Evolutionary conservation across 2,888 invertebrate genomes (phyloP), one percentile per base, ranked within the genome.

Genomic region (Rhabditoides inermis): DNA sequence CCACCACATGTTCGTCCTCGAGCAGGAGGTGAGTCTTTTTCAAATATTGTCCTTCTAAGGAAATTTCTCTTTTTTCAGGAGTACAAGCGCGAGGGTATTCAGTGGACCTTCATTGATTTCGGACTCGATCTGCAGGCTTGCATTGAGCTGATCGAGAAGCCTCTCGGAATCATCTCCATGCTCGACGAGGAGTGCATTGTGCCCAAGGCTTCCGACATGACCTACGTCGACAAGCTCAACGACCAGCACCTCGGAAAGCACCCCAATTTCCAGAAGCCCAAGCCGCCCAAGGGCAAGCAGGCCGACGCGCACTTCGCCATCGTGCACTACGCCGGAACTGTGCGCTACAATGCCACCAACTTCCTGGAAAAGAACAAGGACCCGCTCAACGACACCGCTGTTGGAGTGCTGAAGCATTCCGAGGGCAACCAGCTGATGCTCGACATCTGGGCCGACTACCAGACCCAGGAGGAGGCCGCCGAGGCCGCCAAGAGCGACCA

Each of bases 111-210:
- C 83, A 91, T 91, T 81, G 90, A 92, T 84, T 91, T 91, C 81
- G 91, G 91, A 81, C 88, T 91, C 87, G 91, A 91, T 82, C 84
- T 91, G 81, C 85, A 87, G 77, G 89, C 89, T 81, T 90, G 90
- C 84, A 91, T 91, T 82, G 90, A 90, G 81, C 84, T 92, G 77
- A 88, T 89, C 78, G 89, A 89, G 83, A 89, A 88, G 87, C 98
- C 98, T 78, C 90, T 98, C 90, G 98, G 98, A 86, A 91, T 98
- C 85, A 85, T 98, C 82, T 95, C 95, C 83, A 98, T 99, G 83
- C 90, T 98, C 84, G 98, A 98, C 83, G 98, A 98, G 86, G 98
- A 98, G 84, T 94, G 92, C 88, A 95, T 98, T 90, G 98, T 98
- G 87, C 98, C 98, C 81, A 98, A 98, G 84, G 95, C 95, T 79